A percentile compares a stretch with the other conserved stretches of the same genome.
Conservation (phyloP, 2,797 vertebrate species). For the Otolemur crassicaudatus region DNA sequence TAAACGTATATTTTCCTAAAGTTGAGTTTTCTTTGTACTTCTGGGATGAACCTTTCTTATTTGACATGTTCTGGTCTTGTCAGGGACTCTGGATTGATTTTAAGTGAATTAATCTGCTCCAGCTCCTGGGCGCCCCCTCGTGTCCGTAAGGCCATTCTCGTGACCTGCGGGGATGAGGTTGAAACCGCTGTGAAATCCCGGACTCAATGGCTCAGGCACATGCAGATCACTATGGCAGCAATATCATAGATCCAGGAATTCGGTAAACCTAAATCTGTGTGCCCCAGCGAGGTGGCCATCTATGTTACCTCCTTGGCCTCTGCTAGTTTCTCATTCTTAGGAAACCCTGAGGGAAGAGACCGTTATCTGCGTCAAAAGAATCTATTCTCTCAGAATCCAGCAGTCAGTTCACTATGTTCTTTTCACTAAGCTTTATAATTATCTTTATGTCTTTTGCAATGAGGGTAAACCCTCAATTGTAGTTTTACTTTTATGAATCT, state of each 20-base stretch:
- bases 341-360: not conserved
- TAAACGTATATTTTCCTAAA: not conserved
- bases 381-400: not conserved
- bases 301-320: not conserved
- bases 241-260: not conserved
- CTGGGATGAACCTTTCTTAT: not conserved
- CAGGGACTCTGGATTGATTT: not conserved
- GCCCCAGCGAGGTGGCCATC: not conserved
- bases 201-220: not conserved
- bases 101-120: not conserved
- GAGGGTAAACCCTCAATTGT: not conserved
- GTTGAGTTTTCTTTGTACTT: constrained; percentile 1
- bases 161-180: not conserved
- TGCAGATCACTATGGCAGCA: not conserved
- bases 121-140: constrained; percentile 64
- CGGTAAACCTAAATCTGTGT: not conserved
- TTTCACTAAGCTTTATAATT: not conserved
- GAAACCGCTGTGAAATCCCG: not conserved
- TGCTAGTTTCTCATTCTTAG: not conserved
- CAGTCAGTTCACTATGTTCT: not conserved
- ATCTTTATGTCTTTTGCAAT: not conserved
- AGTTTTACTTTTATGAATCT: constrained; percentile 31
- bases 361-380: not conserved
- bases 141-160: not conserved
- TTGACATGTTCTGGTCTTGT: not conserved